A percentile compares a stretch with the other conserved stretches of the same genome.
These are phyloP conservation scores for Notocelia uddmanniana DNA, from an alignment of 2,888 invertebrate genomes.

Conservation along the genomic window DNA sequence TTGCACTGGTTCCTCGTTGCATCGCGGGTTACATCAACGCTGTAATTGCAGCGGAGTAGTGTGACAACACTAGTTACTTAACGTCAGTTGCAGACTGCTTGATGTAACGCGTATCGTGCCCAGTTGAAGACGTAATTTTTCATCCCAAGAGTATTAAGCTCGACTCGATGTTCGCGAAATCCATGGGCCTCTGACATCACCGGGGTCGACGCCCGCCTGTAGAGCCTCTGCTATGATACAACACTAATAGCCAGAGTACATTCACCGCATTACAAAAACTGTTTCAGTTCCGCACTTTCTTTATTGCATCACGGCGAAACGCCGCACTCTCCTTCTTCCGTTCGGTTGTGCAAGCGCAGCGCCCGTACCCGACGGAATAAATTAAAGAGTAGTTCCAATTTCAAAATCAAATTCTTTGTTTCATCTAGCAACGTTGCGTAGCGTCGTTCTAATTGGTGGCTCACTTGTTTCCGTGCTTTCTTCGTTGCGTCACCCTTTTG, in stretches of 20 bases:
- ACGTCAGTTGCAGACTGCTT: conserved; percentile 69
- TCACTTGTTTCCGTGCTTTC: conserved; percentile 71
- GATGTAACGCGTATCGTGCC: conserved; percentile 70
- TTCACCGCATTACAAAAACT: conserved; percentile 84
- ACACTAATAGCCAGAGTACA: conserved; percentile 79
- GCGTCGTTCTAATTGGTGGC: conserved; percentile 55
- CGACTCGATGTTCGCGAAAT: conserved; percentile 56
- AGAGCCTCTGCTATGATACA: conserved; percentile 71
- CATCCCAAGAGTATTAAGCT: conserved; percentile 67
- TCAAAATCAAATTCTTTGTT: conserved; percentile 64
- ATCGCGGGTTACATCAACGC: conserved; percentile 66
- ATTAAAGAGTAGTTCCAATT: conserved; percentile 65
- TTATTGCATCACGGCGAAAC: conserved; percentile 82
- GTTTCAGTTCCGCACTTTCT: conserved; percentile 85
- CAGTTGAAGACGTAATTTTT: conserved; percentile 63
- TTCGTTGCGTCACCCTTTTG: conserved; percentile 71
- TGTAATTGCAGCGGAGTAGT: conserved; percentile 76
- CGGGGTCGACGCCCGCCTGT: conserved; percentile 73
- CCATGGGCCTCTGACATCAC: conserved; percentile 68
- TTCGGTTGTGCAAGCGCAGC: conserved; percentile 75
- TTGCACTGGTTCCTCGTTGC: conserved; percentile 44
- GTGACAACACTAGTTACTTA: conserved; percentile 81
- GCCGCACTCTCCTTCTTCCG: conserved; percentile 83
- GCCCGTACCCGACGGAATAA: conserved; percentile 57
- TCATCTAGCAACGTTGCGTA: conserved; percentile 57